phyloP scores from a whole-genome alignment of 2,113 vertebrate species.

The Anoplopoma fimbria region DNA sequence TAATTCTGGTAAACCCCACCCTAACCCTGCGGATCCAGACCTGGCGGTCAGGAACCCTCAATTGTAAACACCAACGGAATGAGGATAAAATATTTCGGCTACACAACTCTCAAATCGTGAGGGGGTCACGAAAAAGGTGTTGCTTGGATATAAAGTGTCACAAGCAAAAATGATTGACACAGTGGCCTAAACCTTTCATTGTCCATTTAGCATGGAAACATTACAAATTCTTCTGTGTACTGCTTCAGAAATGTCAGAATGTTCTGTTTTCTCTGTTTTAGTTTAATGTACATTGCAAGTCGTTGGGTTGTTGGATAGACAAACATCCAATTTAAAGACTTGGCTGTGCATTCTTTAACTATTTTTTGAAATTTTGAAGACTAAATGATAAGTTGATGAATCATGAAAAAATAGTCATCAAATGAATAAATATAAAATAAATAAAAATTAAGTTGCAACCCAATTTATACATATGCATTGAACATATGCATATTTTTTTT shows the following conservation, averaged over 20 bases:
- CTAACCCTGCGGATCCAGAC: not conserved
- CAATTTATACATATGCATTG: not conserved
- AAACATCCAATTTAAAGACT: not conserved
- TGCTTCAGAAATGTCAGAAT: not conserved
- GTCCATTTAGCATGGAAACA: too few species aligned
- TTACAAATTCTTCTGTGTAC: not conserved
- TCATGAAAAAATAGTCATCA: not conserved
- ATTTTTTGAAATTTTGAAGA: not conserved
- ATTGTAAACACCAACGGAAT: not conserved
- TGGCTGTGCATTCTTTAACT: not conserved
- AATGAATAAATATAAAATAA: not conserved
- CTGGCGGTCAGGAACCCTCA: not conserved
- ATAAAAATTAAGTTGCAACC: not conserved
- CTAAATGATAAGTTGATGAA: not conserved
- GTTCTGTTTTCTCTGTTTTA: not conserved
- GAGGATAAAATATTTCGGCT: not conserved
- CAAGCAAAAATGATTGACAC: not conserved
- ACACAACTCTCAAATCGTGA: not conserved
- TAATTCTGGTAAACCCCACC: not conserved
- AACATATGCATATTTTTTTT: not conserved
- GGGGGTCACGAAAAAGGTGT: not conserved
- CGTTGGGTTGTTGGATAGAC: not conserved
- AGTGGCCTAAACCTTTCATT: not conserved
- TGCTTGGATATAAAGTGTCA: not conserved
- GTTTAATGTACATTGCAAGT: not conserved